Evolutionary conservation across 1,140 invertebrate species (phyloP).

Genomic region (Hylaeus volcanicus): DNA sequence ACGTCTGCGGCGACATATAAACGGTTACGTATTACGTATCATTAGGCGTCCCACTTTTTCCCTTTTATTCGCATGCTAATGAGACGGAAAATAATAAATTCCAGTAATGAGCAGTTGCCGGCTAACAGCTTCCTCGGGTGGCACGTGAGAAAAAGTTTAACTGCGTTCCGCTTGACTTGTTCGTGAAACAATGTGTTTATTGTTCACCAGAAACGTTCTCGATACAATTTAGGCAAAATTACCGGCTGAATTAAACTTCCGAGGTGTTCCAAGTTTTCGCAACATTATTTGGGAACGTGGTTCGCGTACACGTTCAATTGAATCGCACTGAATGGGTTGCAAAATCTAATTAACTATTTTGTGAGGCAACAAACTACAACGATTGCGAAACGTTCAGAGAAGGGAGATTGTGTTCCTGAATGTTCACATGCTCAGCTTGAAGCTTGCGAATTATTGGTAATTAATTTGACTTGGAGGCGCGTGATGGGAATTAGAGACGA

Average conservation of each 20-base stretch:
- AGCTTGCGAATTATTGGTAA: neutral
- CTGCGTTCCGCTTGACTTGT: slow-evolving; percentile 27
- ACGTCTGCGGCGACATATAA: slow-evolving; percentile 11
- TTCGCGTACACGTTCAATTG: neutral
- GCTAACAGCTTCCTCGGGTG: slow-evolving; percentile 38
- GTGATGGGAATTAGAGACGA: too few relatives aligned
- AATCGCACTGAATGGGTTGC: neutral
- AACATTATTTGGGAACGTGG: neutral
- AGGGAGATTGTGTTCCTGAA: too few relatives aligned
- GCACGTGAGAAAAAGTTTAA: slow-evolving; percentile 49
- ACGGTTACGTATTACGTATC: slow-evolving; percentile 16
- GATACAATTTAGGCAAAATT: slow-evolving; percentile 24
- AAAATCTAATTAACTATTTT: neutral
- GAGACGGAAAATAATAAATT: slow-evolving; percentile 44
- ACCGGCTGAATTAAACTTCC: neutral
- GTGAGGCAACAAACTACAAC: neutral
- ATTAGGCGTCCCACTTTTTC: slow-evolving; percentile 28
- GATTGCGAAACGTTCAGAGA: neutral
- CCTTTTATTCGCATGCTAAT: slow-evolving; percentile 13
- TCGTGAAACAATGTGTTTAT: slow-evolving; percentile 34
- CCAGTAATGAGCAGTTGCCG: slow-evolving; percentile 26
- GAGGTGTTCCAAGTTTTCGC: neutral
- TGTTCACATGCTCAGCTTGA: neutral
- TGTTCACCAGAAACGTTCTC: slow-evolving; percentile 8
- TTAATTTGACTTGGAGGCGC: neutral